These are phyloP conservation scores for Oxyura jamaicensis DNA, from an alignment of 2,113 vertebrate genomes.

Conservation along the genomic window DNA sequence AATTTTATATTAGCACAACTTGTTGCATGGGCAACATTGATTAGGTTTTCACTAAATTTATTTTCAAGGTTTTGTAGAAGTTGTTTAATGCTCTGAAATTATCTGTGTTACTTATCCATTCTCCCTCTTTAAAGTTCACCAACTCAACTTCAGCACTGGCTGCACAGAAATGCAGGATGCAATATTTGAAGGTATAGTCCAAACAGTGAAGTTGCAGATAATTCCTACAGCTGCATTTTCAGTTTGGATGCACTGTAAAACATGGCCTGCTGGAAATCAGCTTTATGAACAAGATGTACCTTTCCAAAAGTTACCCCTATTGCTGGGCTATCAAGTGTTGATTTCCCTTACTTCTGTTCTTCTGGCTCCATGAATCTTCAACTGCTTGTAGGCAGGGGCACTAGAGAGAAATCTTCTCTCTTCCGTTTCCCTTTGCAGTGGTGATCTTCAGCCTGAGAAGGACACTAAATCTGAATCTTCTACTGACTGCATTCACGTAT, in stretches of 20 bases:
- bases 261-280: background rate
- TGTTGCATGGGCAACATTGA: background rate
- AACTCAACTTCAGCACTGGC: background rate
- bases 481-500: rapidly evolving
- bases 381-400: background rate
- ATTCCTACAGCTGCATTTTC: background rate
- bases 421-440: background rate
- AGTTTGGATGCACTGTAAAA: background rate
- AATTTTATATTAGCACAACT: slow-evolving; percentile 4
- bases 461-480: background rate
- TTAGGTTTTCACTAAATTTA: background rate
- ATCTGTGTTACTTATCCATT: slow-evolving; percentile 24
- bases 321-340: background rate
- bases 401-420: background rate
- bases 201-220: background rate
- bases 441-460: background rate
- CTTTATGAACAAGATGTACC: background rate
- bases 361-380: background rate
- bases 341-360: background rate
- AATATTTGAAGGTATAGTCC: background rate
- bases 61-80: background rate
- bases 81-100: slow-evolving; percentile 28
- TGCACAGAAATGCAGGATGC: background rate
- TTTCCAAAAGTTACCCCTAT: background rate
- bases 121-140: background rate